Evolutionary conservation across 1,140 invertebrate genomes (phyloP).

Genomic region (Phortica variegata): DNA sequence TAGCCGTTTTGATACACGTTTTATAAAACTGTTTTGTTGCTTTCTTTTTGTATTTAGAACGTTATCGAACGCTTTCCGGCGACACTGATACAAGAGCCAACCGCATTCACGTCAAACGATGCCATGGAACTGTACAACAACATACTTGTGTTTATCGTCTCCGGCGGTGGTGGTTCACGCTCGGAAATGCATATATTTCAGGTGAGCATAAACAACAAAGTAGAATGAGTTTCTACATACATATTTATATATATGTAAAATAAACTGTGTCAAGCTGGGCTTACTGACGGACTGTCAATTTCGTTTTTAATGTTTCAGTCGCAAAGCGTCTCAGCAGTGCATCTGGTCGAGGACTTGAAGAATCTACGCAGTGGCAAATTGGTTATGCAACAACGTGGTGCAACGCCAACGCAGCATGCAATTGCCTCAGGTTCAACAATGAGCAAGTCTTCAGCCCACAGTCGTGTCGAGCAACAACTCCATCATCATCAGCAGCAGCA

Average conservation of each 20-base stretch:
- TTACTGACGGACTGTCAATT: no score
- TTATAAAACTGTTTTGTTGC: not conserved
- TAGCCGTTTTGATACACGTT: not conserved
- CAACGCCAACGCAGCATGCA: slow-evolving; percentile 44
- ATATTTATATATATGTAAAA: no score
- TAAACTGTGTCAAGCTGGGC: not conserved
- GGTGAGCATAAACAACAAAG: slow-evolving; percentile 30
- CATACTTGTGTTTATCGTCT: slow-evolving; percentile 94
- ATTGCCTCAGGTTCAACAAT: slow-evolving; percentile 28
- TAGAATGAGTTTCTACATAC: no score
- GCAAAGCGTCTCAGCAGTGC: slow-evolving; percentile 80
- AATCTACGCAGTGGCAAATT: slow-evolving; percentile 74
- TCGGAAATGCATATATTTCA: slow-evolving; percentile 99
- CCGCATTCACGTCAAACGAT: slow-evolving; percentile 94
- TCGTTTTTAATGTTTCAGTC: slow-evolving; percentile 60
- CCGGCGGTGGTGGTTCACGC: slow-evolving; percentile 63
- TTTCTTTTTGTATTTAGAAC: slow-evolving; percentile 65
- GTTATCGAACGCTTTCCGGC: slow-evolving; percentile 95
- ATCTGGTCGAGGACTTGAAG: slow-evolving; percentile 84
- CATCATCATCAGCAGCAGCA: slow-evolving; percentile 36
- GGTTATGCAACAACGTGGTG: slow-evolving; percentile 60
- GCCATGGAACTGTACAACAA: slow-evolving; percentile 98
- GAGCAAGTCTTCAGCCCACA: slow-evolving; percentile 57
- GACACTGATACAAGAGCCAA: slow-evolving; percentile 88
- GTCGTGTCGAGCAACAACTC: slow-evolving; percentile 30